These are phyloP conservation scores for Cyprichromis sp. DNA, from an alignment of 2,113 vertebrate species.

Conservation along the genomic window DNA sequence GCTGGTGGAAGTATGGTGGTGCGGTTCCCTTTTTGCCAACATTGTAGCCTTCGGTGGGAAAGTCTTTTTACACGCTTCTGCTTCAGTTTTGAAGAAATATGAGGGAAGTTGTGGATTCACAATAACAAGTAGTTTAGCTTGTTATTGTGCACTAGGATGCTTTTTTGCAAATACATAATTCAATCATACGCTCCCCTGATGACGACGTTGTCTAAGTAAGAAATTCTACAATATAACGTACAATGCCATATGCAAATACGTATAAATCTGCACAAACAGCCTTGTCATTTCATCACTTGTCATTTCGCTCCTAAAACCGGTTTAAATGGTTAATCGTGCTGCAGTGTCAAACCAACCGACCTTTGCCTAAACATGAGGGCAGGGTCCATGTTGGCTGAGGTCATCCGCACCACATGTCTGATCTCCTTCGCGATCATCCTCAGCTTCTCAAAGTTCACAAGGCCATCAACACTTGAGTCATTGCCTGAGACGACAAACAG, in stretches of 20 bases:
- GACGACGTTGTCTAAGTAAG: background rate
- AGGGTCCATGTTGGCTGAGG: slow-evolving; percentile 95
- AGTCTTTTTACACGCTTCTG: background rate
- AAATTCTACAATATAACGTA: background rate
- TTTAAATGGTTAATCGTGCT: background rate
- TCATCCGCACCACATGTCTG: slow-evolving; percentile 88
- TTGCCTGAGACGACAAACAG: slow-evolving; percentile 74
- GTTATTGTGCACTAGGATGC: background rate
- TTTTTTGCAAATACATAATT: background rate
- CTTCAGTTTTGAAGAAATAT: background rate
- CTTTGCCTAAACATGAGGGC: slow-evolving; percentile 97
- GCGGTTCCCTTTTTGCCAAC: slow-evolving; percentile 30
- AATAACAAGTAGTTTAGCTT: background rate
- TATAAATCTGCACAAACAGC: background rate
- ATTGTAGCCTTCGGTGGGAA: background rate
- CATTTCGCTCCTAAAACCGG: background rate
- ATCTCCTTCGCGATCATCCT: slow-evolving; percentile 98
- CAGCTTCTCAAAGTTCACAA: slow-evolving; percentile 96
- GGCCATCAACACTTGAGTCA: slow-evolving; percentile 89
- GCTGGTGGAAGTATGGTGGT: slow-evolving; percentile 2
- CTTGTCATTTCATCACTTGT: background rate
- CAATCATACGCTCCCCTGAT: background rate
- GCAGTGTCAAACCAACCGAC: slow-evolving; percentile 63
- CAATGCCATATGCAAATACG: background rate
- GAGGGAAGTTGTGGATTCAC: background rate